A percentile compares a stretch with the other conserved stretches of the same genome.
Conservation (phyloP, 2,888 invertebrate genomes). For the Eupithecia subfuscata region DNA sequence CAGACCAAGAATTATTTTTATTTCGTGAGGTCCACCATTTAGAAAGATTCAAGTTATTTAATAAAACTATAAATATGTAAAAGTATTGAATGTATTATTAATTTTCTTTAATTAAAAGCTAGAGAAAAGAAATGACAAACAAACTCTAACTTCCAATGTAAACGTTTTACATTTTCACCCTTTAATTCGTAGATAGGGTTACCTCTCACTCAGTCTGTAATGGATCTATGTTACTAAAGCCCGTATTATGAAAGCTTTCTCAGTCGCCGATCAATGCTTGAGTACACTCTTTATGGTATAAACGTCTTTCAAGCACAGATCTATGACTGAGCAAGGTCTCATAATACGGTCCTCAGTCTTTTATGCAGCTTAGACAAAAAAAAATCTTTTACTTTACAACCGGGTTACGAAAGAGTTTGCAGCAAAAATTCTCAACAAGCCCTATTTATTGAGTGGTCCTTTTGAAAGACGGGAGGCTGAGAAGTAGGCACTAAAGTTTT, state of each 20-base stretch:
- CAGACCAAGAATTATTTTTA: neutral
- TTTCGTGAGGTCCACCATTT: neutral
- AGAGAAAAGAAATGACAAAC: neutral
- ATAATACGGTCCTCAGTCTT: neutral
- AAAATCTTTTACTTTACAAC: neutral
- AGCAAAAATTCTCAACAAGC: neutral
- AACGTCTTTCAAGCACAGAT: too few species aligned
- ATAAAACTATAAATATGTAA: neutral
- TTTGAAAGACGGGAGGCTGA: neutral
- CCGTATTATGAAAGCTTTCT: too few species aligned
- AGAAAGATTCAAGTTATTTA: neutral
- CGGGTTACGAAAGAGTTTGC: neutral
- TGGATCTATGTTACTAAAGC: neutral
- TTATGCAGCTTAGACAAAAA: neutral
- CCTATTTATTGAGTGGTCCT: slow-evolving; percentile 1
- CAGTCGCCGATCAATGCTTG: too few species aligned
- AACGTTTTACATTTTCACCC: neutral
- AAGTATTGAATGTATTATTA: neutral
- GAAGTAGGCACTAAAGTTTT: slow-evolving; percentile 48
- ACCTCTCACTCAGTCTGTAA: neutral
- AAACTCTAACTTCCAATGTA: neutral
- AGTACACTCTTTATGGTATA: too few species aligned
- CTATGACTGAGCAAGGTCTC: too few species aligned
- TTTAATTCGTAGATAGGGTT: neutral
- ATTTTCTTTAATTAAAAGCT: neutral